Base-by-base conservation (phyloP, 2,888 invertebrate species). In the Caradrina kadenii region DNA sequence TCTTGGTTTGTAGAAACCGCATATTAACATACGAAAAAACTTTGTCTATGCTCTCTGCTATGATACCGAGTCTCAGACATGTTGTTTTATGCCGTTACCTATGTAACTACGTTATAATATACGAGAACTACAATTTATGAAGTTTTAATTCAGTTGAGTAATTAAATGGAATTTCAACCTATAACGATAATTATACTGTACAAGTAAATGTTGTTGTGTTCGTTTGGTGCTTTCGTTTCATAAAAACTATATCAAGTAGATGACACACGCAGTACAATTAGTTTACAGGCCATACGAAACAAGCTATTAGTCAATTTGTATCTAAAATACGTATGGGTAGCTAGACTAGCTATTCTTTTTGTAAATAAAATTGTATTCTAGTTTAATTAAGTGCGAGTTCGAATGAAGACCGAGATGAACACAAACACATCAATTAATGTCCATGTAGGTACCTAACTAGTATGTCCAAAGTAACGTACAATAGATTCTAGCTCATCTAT, bases 401-500 rank as follows among this genome's bases (percentile, higher is more conserved):
- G 52, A 58, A 53, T 59, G 48, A 59, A 69, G 48, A 49, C 19
- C 45, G 49, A 31, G 53, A 55, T 68, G 45, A 45, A 17, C 45
- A 45, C 45, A 61, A 55, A 71, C 55, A 77, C 56, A 59, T 65
- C 74, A 68, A 79, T 76, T 80, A 73, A 73, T 73, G 71, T 62
- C 80, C 62, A 74, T 80, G 73, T n/a, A n/a, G n/a, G n/a, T 35
- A 42, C 11, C 42, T 17, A 45, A 17, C 45, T 68, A 69, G 60
- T 55, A 35, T 50, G 48, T 73, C 70, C 49, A 48, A 62, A 73
- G 56, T 35, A 61, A 45, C 48, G 35, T 64, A 78, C 72, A 72
- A 70, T 71, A 71, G 52, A 42, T 56, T 64, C 63, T 72, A 70
- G 56, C 53, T 77, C 79, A 68, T 70, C 80, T 84, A 85, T 84